phyloP scores from a whole-genome alignment of 2,113 vertebrate genomes.

The Jacana jacana region DNA sequence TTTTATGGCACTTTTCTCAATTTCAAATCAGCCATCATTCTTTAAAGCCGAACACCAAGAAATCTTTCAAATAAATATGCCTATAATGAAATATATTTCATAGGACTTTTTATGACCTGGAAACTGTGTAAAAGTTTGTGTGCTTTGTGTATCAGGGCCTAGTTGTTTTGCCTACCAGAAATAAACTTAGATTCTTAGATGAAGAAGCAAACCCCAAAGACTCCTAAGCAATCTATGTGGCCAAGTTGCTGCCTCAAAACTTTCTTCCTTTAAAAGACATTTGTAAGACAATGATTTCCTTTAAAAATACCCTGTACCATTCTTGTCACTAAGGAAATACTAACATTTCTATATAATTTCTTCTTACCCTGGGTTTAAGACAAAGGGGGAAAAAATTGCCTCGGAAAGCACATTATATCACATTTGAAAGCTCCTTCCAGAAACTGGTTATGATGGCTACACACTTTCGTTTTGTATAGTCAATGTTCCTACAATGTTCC shows the following conservation, averaged over 20 bases:
- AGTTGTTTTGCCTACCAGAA: not conserved
- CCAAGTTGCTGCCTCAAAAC: not conserved
- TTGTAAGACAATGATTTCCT: not conserved
- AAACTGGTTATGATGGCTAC: not conserved
- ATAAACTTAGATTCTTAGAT: not conserved
- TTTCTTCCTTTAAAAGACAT: not conserved
- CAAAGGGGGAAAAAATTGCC: not conserved
- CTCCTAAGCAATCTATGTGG: not conserved
- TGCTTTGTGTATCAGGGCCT: not conserved
- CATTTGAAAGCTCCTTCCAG: not conserved
- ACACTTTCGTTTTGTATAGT: not conserved
- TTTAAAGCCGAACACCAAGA: not conserved
- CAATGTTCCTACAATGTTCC: not conserved
- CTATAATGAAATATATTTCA: not conserved
- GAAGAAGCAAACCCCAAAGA: not conserved
- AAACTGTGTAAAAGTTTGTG: not conserved
- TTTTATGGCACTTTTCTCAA: slow-evolving; percentile 39
- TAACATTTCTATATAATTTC: not conserved
- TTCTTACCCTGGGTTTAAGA: not conserved
- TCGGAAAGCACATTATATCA: not conserved
- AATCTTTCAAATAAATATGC: slow-evolving; percentile 13
- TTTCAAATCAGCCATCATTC: not conserved
- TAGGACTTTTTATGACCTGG: not conserved
- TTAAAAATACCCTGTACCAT: not conserved
- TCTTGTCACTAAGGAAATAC: not conserved